Evolutionary conservation across 2,888 invertebrate genomes (phyloP).

Genomic region (Altica lythri): DNA sequence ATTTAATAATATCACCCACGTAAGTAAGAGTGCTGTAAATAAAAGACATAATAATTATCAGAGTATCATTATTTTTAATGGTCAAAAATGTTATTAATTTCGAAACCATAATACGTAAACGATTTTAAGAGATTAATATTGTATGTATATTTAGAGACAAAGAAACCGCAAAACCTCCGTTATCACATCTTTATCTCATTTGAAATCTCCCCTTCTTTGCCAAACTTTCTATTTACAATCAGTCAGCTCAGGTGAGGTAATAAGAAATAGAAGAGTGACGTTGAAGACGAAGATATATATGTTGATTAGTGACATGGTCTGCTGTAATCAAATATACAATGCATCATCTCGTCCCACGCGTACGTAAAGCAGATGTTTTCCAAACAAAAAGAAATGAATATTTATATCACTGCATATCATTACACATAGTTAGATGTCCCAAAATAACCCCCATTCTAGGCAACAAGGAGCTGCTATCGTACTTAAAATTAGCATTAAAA

Average conservation of each 20-base stretch:
- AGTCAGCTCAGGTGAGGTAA: conserved; percentile 32
- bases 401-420: conserved; percentile 49
- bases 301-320: conserved; percentile 38
- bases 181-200: conserved; percentile 39
- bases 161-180: conserved; percentile 35
- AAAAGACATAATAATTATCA: too few relatives aligned
- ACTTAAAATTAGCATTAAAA: conserved; percentile 36
- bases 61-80: too few relatives aligned
- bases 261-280: conserved; percentile 9
- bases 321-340: conserved; percentile 52
- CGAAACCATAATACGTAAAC: too few relatives aligned
- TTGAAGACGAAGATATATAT: conserved; percentile 11
- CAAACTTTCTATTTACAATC: conserved; percentile 55
- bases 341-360: conserved; percentile 45
- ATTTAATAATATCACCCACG: too few relatives aligned
- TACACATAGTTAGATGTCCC: conserved; percentile 40
- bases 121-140: too few relatives aligned
- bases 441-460: conserved; percentile 44
- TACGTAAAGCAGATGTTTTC: conserved; percentile 45
- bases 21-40: too few relatives aligned
- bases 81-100: too few relatives aligned
- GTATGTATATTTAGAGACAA: too few relatives aligned
- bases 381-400: conserved; percentile 49
- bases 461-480: conserved; percentile 46
- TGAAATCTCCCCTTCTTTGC: conserved; percentile 45